phyloP scores from a whole-genome alignment of 2,888 invertebrate species.

The Leptura quadrifasciata region DNA sequence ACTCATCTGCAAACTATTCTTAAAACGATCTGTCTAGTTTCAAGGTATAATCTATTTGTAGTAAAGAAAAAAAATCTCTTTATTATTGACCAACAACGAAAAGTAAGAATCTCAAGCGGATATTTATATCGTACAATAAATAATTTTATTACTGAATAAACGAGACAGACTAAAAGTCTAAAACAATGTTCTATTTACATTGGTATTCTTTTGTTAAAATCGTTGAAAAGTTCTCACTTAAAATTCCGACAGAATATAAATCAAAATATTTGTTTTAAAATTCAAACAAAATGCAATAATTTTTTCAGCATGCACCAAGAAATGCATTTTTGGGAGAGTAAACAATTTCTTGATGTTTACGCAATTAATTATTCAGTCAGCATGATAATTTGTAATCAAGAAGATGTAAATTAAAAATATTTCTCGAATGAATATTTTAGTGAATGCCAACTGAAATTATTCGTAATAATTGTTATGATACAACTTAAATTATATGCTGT shows the following conservation, averaged over 20 bases:
- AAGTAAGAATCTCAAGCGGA: no score
- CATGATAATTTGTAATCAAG: background rate
- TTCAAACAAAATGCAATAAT: conserved; percentile 4
- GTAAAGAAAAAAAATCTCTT: no score
- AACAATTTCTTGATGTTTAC: conserved; percentile 8
- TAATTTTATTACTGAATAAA: no score
- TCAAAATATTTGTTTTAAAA: conserved; percentile 11
- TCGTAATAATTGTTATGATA: background rate
- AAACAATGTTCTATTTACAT: no score
- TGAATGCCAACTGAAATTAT: background rate
- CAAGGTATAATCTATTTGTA: background rate
- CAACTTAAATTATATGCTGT: conserved; percentile 1
- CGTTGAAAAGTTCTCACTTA: background rate
- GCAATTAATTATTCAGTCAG: background rate
- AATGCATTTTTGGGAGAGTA: conserved; percentile 10
- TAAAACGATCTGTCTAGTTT: no score
- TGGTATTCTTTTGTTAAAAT: background rate
- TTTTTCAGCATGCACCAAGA: background rate
- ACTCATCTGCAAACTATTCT: no score
- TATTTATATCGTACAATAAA: no score
- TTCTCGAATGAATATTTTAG: background rate
- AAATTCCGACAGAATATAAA: background rate
- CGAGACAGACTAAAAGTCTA: no score
- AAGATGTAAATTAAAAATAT: conserved; percentile 5
- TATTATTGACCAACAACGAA: no score